Percentiles rank a stretch among this genome's conserved stretches.
Evolutionary conservation across 2,888 invertebrate genomes (phyloP).

Genomic region (Coleophora deauratella): DNA sequence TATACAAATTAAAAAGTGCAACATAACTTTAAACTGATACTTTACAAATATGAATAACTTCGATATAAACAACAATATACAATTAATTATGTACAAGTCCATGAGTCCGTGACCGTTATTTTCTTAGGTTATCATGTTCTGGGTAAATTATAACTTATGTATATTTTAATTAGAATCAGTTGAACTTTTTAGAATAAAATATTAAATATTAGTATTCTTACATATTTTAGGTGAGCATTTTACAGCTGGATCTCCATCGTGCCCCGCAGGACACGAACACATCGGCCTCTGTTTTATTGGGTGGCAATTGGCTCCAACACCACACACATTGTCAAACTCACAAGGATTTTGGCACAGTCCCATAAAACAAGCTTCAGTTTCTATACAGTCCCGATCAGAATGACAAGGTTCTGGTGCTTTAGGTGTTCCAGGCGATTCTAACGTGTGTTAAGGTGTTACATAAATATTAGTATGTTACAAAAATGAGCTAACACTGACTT

Average conservation of each 20-base stretch:
- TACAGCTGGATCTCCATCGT: constrained; percentile 86
- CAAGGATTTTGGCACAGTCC: constrained; percentile 88
- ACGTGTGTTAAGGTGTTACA: constrained; percentile 16
- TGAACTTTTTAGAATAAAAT: too few species aligned
- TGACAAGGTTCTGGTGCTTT: constrained; percentile 86
- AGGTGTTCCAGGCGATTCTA: constrained; percentile 81
- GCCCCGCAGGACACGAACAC: constrained; percentile 86
- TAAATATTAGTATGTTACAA: constrained; percentile 1
- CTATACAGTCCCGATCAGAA: constrained; percentile 88
- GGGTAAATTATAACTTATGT: too few species aligned
- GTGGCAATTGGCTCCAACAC: constrained; percentile 82
- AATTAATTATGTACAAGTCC: neutral
- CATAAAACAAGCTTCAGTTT: constrained; percentile 87
- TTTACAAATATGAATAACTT: too few species aligned
- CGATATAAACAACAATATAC: too few species aligned
- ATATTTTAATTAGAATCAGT: too few species aligned
- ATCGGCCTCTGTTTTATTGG: constrained; percentile 88
- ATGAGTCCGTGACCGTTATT: neutral
- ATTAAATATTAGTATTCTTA: too few species aligned
- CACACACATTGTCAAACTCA: constrained; percentile 86
- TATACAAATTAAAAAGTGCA: constrained; percentile 19
- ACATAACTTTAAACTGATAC: neutral
- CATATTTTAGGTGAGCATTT: constrained; percentile 86
- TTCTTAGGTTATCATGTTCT: too few species aligned
- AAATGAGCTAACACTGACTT: neutral